Conservation (phyloP, 2,888 invertebrate genomes). For the Limnephilus lunatus region DNA sequence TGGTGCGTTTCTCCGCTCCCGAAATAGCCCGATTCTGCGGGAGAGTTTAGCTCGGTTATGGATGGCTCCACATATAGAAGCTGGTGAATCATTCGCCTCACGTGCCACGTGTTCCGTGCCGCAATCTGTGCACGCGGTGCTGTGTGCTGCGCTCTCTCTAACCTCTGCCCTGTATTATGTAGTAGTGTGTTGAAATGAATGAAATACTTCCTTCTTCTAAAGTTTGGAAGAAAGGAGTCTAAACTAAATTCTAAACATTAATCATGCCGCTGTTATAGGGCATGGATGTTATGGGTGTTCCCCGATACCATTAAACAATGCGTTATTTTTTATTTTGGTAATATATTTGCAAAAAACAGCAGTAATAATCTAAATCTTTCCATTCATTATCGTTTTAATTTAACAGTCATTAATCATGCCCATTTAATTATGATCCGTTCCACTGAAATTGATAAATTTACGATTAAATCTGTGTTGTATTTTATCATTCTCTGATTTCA, state of each 20-base stretch:
- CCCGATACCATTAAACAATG: neutral
- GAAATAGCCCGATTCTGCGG: slow-evolving; percentile 42
- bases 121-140: slow-evolving; percentile 40
- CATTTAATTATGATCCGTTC: neutral
- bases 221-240: too few relatives aligned
- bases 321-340: neutral
- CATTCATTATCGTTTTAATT: neutral
- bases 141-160: neutral
- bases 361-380: neutral
- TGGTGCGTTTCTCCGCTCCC: slow-evolving; percentile 25
- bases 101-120: slow-evolving; percentile 38
- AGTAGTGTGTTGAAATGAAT: neutral
- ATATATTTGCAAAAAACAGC: neutral
- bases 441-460: neutral
- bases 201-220: neutral
- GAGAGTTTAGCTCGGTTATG: neutral
- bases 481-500: neutral
- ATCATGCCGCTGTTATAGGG: neutral
- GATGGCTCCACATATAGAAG: slow-evolving; percentile 26
- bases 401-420: neutral
- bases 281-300: neutral
- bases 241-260: neutral
- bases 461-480: too few relatives aligned
- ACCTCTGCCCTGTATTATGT: neutral
- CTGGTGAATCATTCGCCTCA: slow-evolving; percentile 7